phyloP scores from a whole-genome alignment of 2,113 vertebrate species.

The Archilochus colubris region DNA sequence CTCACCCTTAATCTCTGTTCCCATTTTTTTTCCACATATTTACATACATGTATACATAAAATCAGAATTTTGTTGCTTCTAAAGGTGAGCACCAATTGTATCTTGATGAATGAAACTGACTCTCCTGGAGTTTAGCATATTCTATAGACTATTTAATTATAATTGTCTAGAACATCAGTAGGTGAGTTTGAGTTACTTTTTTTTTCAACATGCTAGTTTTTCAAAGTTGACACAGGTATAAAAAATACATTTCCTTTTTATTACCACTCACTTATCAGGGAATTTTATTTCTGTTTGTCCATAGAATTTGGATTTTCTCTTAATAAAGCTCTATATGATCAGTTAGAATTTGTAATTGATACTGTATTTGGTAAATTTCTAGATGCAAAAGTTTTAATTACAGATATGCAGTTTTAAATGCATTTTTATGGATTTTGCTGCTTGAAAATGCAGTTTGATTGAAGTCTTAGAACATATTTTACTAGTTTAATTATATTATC shows the following conservation, averaged over 20 bases:
- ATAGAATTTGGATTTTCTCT: background rate
- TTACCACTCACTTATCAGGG: background rate
- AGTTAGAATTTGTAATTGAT: background rate
- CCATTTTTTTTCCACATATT: background rate
- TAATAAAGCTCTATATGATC: background rate
- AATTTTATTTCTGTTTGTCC: background rate
- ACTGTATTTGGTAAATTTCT: background rate
- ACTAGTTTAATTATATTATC: background rate
- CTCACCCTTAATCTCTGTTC: background rate
- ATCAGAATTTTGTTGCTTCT: background rate
- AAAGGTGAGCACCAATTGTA: background rate
- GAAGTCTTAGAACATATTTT: background rate
- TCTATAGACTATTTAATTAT: background rate
- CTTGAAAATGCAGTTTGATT: background rate
- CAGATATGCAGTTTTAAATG: background rate
- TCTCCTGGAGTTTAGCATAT: background rate
- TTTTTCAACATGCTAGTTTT: background rate
- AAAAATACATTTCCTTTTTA: background rate
- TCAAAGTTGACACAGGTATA: background rate
- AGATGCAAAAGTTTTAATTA: background rate
- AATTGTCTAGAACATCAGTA: background rate
- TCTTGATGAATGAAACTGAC: background rate
- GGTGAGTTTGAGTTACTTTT: background rate
- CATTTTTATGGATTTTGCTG: background rate
- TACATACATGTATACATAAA: no score